Conservation (phyloP, 2,888 invertebrate species). For the Hermaeophaga mercurialis region DNA sequence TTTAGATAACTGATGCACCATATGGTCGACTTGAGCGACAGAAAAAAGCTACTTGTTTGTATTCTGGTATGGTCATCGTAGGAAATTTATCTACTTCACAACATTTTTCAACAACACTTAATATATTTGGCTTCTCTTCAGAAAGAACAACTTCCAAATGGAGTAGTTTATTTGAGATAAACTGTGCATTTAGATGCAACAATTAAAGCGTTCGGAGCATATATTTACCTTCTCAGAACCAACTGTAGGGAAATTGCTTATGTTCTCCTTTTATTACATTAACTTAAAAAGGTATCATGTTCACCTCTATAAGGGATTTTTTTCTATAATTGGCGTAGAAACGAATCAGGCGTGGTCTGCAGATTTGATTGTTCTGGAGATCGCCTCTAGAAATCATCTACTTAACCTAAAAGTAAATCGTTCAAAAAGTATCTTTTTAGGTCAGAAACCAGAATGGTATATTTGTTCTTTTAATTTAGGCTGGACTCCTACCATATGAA, state of each 20-base stretch:
- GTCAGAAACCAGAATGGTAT: neutral
- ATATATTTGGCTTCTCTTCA: conserved; percentile 20
- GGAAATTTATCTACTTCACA: conserved; percentile 3
- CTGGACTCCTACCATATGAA: neutral
- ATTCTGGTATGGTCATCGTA: conserved; percentile 8
- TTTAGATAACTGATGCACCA: conserved; percentile 1
- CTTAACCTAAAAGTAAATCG: neutral
- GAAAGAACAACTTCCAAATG: conserved; percentile 4
- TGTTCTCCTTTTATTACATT: too few species aligned
- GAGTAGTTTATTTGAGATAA: conserved; percentile 1
- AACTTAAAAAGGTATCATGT: neutral
- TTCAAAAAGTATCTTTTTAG: neutral
- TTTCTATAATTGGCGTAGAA: neutral
- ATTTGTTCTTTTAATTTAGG: neutral
- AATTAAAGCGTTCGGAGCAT: conserved; percentile 5
- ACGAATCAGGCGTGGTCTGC: neutral
- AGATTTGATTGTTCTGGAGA: neutral
- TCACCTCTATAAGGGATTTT: neutral
- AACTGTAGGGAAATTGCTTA: too few species aligned
- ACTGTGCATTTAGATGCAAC: conserved; percentile 12
- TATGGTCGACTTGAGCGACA: conserved; percentile 8
- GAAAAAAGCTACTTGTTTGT: neutral
- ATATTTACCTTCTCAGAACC: too few species aligned
- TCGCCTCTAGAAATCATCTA: neutral
- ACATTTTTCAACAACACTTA: conserved; percentile 21